Percentiles rank a stretch among this genome's conserved stretches.
Evolutionary conservation across 2,888 invertebrate genomes (phyloP).

Genomic region (Ectropis crepuscularia): DNA sequence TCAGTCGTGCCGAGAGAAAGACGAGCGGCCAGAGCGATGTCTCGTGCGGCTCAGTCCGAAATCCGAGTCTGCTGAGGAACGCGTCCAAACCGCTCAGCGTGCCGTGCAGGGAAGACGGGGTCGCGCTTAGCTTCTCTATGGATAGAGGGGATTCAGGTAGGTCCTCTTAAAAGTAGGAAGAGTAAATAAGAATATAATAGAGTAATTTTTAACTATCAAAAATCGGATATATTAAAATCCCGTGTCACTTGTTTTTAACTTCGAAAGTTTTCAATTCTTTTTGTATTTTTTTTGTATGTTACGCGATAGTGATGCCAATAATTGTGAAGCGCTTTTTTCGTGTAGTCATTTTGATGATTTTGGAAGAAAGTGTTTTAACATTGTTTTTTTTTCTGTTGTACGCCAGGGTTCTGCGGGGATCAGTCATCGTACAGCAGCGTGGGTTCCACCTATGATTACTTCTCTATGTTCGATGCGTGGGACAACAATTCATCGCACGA

Average conservation of each 20-base stretch:
- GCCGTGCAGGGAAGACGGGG: slow-evolving; percentile 68
- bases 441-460: slow-evolving; percentile 72
- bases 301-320: too few relatives aligned
- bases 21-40: slow-evolving; percentile 46
- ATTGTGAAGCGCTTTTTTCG: too few relatives aligned
- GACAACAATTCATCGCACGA: slow-evolving; percentile 62
- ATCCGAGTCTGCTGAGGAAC: slow-evolving; percentile 45
- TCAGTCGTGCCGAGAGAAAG: slow-evolving; percentile 61
- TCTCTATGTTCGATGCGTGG: slow-evolving; percentile 73
- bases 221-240: neutral
- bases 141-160: slow-evolving; percentile 78
- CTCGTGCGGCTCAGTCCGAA: slow-evolving; percentile 6
- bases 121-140: slow-evolving; percentile 73
- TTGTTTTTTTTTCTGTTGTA: neutral
- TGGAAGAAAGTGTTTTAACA: neutral
- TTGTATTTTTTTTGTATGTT: too few relatives aligned
- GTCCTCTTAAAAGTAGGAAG: slow-evolving; percentile 20
- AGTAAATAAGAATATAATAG: too few relatives aligned
- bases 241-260: neutral
- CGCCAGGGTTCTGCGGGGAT: slow-evolving; percentile 74
- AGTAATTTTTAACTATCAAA: too few relatives aligned
- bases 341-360: neutral
- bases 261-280: neutral
- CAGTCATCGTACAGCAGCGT: slow-evolving; percentile 78
- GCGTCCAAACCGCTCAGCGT: slow-evolving; percentile 67